Evolutionary conservation across 2,888 invertebrate genomes (phyloP).

Genomic region (Lumbricus terrestris): DNA sequence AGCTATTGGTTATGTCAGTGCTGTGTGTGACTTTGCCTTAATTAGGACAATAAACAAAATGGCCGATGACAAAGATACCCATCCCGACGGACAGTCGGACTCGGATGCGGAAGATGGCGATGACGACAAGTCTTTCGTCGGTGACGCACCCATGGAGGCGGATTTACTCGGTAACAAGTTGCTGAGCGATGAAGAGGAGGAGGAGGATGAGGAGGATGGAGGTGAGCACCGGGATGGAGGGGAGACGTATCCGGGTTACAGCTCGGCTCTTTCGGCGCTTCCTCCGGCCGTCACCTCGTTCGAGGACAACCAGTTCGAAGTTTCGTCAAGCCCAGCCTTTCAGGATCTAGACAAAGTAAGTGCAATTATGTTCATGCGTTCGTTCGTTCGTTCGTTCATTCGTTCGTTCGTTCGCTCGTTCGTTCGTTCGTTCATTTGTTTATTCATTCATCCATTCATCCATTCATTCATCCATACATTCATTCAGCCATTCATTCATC

Average conservation of each 20-base stretch:
- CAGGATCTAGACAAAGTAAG: constrained; percentile 58
- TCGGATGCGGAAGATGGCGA: neutral
- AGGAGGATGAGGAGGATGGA: neutral
- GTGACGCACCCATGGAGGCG: neutral
- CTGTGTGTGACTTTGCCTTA: neutral
- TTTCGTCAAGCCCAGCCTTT: constrained; percentile 58
- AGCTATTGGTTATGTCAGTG: too few relatives aligned
- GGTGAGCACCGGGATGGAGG: neutral
- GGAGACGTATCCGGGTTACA: neutral
- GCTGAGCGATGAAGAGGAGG: neutral
- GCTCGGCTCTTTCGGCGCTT: constrained; percentile 51
- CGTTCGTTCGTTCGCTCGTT: too few relatives aligned
- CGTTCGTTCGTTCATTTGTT: too few relatives aligned
- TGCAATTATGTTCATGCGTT: neutral
- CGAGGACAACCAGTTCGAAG: constrained; percentile 57
- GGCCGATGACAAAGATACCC: neutral
- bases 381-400: too few relatives aligned
- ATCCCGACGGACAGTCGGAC: neutral
- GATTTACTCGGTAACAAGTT: neutral
- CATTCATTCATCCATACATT: too few relatives aligned
- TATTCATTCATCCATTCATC: too few relatives aligned
- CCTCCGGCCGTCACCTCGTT: constrained; percentile 55
- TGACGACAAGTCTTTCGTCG: neutral
- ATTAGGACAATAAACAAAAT: neutral
- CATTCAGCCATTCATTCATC: too few relatives aligned